Conservation (phyloP, 2,797 vertebrate species). For the Gymnoscopelus microlampas region DNA sequence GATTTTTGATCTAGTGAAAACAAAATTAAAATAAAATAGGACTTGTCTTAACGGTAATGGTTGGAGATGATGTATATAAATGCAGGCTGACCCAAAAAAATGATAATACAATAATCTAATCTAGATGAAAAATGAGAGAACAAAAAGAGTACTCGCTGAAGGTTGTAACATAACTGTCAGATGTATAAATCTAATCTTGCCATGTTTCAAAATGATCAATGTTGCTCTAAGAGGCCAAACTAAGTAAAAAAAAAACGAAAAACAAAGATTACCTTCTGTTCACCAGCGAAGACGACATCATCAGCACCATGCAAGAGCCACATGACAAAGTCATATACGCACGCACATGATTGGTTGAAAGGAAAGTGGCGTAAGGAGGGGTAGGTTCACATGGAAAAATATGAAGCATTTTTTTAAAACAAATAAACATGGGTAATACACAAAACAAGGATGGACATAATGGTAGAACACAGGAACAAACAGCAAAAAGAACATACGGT, state of each 20-base stretch:
- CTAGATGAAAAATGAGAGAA: slow-evolving; percentile 21
- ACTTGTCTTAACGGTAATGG: slow-evolving; percentile 27
- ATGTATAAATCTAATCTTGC: slow-evolving; percentile 13
- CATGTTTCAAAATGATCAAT: slow-evolving; percentile 23
- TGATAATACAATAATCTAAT: background rate
- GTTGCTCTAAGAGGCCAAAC: slow-evolving; percentile 75
- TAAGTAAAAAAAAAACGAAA: slow-evolving; percentile 72
- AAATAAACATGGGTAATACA: slow-evolving; percentile 88
- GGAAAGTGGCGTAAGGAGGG: slow-evolving; percentile 88
- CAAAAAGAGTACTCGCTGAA: slow-evolving; percentile 9
- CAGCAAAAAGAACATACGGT: slow-evolving; percentile 62
- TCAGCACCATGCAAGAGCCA: slow-evolving; percentile 99
- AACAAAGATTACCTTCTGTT: slow-evolving; percentile 92
- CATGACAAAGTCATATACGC: slow-evolving; percentile 99
- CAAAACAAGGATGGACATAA: slow-evolving; percentile 78
- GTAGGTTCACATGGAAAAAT: slow-evolving; percentile 91
- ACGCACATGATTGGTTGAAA: slow-evolving; percentile 98
- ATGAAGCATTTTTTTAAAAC: slow-evolving; percentile 89
- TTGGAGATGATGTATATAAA: slow-evolving; percentile 16
- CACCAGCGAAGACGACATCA: slow-evolving; percentile 98
- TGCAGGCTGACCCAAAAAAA: slow-evolving; percentile 26
- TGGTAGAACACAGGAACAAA: slow-evolving; percentile 63
- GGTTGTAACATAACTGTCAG: slow-evolving; percentile 8
- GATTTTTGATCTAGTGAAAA: slow-evolving; percentile 19
- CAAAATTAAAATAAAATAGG: background rate